A percentile compares a stretch with the other conserved stretches of the same genome.
Conservation (phyloP, 1,140 invertebrate genomes). For the Nilaparvata lugens region DNA sequence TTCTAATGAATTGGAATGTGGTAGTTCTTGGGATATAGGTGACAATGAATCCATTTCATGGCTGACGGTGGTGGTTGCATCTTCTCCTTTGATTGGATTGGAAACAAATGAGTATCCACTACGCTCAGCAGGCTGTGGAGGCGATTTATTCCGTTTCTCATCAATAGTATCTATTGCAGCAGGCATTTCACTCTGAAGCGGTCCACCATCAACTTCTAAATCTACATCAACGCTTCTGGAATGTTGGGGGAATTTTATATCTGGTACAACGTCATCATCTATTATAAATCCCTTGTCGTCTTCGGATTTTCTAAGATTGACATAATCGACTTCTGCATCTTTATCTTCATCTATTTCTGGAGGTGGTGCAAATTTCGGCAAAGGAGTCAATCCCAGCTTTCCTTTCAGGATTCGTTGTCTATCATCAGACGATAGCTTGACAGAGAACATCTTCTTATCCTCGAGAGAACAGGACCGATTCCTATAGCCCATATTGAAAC, state of each 20-base stretch:
- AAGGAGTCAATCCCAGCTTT: not conserved
- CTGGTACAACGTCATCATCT: not conserved
- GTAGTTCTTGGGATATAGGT: slow-evolving; percentile 2
- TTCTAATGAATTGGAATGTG: slow-evolving; percentile 24
- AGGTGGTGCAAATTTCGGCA: not conserved
- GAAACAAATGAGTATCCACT: slow-evolving; percentile 9
- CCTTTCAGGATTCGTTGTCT: slow-evolving; percentile 4
- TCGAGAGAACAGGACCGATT: slow-evolving; percentile 9
- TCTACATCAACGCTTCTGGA: too few species aligned
- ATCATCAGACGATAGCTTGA: not conserved
- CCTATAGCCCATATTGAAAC: slow-evolving; percentile 3
- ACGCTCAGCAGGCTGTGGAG: not conserved
- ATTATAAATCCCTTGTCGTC: slow-evolving; percentile 15
- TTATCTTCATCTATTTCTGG: slow-evolving; percentile 7
- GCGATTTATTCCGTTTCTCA: too few species aligned
- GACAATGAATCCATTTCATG: slow-evolving; percentile 1
- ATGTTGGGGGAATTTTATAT: too few species aligned
- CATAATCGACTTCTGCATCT: slow-evolving; percentile 16
- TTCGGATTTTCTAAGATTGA: slow-evolving; percentile 14
- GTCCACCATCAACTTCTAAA: too few species aligned
- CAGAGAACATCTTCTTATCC: slow-evolving; percentile 3
- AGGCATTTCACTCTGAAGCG: too few species aligned
- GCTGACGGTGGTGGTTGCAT: not conserved
- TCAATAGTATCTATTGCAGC: too few species aligned
- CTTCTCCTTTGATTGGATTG: slow-evolving; percentile 7